Percentiles rank a stretch among this genome's conserved stretches.
These are phyloP conservation scores for Acholoe squamosa DNA, from an alignment of 2,888 invertebrate species.

Conservation along the genomic window DNA sequence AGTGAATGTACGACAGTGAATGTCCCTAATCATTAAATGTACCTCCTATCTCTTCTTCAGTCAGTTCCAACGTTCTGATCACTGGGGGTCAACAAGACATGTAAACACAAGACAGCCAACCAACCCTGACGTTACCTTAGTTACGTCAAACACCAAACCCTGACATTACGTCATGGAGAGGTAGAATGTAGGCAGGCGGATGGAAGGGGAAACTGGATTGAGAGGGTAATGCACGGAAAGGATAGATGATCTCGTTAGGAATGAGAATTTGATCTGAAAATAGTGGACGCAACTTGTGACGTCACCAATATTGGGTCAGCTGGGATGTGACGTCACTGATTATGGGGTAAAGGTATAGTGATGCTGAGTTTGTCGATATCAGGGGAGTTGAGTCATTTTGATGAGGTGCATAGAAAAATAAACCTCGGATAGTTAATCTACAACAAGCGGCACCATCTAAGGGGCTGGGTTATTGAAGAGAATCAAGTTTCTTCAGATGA, in stretches of 20 bases:
- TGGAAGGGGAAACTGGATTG: neutral
- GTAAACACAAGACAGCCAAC: neutral
- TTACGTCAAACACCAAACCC: too few relatives aligned
- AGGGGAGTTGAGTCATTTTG: too few relatives aligned
- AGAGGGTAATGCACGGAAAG: neutral
- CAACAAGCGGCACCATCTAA: too few relatives aligned
- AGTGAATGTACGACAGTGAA: too few relatives aligned
- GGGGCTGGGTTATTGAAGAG: too few relatives aligned
- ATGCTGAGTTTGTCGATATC: neutral
- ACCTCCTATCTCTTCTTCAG: neutral
- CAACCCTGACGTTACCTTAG: constrained; percentile 6
- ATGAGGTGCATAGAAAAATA: too few relatives aligned
- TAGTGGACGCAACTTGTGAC: neutral
- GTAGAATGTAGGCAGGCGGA: neutral
- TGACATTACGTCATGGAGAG: neutral
- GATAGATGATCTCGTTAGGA: neutral
- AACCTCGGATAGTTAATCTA: too few relatives aligned
- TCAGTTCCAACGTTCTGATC: neutral
- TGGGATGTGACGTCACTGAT: neutral
- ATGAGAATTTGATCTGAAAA: neutral
- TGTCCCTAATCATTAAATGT: too few relatives aligned
- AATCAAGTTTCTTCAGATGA: too few relatives aligned
- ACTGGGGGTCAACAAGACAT: neutral
- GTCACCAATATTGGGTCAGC: neutral
- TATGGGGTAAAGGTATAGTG: neutral